phyloP scores from a whole-genome alignment of 2,113 vertebrate genomes.

The human (Homo sapiens) region GRCh38 chr1:53776501-53777000 shows the following conservation, averaged over 20 bases:
- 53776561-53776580: background rate
- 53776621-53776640: background rate
- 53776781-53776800: background rate
- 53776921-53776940: conserved; percentile 6
- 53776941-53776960: background rate
- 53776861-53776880: conserved; percentile 24
- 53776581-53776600: background rate
- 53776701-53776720: background rate
- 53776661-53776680: background rate
- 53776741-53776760: background rate
- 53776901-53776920: background rate
- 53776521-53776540: background rate
- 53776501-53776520: background rate
- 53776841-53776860: background rate
- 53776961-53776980: conserved; percentile 16
- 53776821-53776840: background rate
- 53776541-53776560: background rate
- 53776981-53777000: background rate
- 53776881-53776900: background rate
- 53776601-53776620: background rate
- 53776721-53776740: conserved; percentile 12
- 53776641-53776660: background rate
- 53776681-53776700: background rate
- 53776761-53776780: background rate
- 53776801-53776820: conserved; percentile 3